phyloP scores from a whole-genome alignment of 2,888 invertebrate species.

The Plebejus melissa region DNA sequence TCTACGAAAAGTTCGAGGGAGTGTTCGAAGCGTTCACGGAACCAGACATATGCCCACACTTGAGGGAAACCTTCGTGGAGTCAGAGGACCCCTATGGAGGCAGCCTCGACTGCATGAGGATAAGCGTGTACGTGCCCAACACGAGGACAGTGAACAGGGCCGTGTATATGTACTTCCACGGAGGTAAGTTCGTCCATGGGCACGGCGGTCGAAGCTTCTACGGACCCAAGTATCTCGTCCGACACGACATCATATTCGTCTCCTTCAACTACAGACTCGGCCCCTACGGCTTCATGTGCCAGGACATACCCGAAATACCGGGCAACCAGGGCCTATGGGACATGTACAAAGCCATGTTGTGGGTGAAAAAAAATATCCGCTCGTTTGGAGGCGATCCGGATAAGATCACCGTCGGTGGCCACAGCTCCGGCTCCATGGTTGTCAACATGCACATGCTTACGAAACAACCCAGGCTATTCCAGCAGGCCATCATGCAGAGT shows the following conservation, averaged over 20 bases:
- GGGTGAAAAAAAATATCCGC: slow-evolving; percentile 44
- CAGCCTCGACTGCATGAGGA: slow-evolving; percentile 14
- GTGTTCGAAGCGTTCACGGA: slow-evolving; percentile 9
- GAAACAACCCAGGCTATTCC: background rate
- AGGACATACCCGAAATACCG: slow-evolving; percentile 48
- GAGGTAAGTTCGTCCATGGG: slow-evolving; percentile 16
- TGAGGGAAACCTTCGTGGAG: background rate
- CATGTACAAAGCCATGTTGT: slow-evolving; percentile 41
- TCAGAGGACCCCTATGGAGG: background rate
- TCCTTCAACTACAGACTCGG: slow-evolving; percentile 59
- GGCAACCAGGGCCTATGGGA: slow-evolving; percentile 46
- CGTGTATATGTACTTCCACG: slow-evolving; percentile 10
- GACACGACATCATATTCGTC: slow-evolving; percentile 40
- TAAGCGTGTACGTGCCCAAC: slow-evolving; percentile 20
- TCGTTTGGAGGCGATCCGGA: slow-evolving; percentile 42
- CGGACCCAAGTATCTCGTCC: slow-evolving; percentile 22
- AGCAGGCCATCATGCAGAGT: slow-evolving; percentile 25
- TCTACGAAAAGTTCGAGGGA: background rate
- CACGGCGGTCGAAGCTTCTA: background rate
- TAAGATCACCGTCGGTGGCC: slow-evolving; percentile 28
- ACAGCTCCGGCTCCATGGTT: slow-evolving; percentile 23
- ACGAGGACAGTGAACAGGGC: background rate
- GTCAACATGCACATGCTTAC: slow-evolving; percentile 20
- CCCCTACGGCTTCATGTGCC: slow-evolving; percentile 42
- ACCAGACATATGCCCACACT: slow-evolving; percentile 5